These are phyloP conservation scores for Heliocidaris erythrogramma DNA, from an alignment of 35 echinoderm and acorn worm genomes.

Conservation along the genomic window DNA sequence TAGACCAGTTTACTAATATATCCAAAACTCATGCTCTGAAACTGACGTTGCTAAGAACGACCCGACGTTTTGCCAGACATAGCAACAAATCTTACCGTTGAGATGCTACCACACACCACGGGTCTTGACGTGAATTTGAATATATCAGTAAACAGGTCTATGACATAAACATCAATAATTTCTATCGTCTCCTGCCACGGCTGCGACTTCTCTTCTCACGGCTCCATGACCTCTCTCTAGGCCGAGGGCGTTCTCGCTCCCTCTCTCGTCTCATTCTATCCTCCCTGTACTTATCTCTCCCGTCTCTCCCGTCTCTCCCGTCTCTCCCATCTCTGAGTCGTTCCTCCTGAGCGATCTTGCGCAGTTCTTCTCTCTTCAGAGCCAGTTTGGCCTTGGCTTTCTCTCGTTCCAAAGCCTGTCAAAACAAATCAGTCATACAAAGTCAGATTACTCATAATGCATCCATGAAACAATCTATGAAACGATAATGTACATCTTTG, in stretches of 20 bases:
- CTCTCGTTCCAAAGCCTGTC: not conserved
- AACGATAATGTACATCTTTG: not conserved
- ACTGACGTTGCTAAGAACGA: too few relatives aligned
- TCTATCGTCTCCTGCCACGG: constrained; percentile 18
- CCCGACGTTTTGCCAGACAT: too few relatives aligned
- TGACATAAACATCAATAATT: not conserved
- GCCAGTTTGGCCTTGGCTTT: not conserved
- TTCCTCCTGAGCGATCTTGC: not conserved
- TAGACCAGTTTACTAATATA: too few relatives aligned
- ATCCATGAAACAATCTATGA: not conserved
- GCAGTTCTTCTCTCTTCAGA: not conserved
- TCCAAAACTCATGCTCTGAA: too few relatives aligned
- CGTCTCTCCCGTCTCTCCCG: too few relatives aligned
- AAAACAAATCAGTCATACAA: not conserved
- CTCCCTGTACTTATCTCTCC: not conserved
- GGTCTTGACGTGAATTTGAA: too few relatives aligned
- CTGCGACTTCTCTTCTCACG: constrained; percentile 14
- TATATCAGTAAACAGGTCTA: too few relatives aligned
- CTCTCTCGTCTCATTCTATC: constrained; percentile 7
- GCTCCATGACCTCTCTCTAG: not conserved
- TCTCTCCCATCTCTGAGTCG: not conserved
- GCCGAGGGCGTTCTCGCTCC: not conserved
- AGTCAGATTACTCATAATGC: not conserved
- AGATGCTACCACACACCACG: too few relatives aligned
- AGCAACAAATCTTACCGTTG: too few relatives aligned